A percentile compares a stretch with the other conserved stretches of the same genome.
Conservation (phyloP, 1,140 invertebrate species). For the Orius insidiosus region DNA sequence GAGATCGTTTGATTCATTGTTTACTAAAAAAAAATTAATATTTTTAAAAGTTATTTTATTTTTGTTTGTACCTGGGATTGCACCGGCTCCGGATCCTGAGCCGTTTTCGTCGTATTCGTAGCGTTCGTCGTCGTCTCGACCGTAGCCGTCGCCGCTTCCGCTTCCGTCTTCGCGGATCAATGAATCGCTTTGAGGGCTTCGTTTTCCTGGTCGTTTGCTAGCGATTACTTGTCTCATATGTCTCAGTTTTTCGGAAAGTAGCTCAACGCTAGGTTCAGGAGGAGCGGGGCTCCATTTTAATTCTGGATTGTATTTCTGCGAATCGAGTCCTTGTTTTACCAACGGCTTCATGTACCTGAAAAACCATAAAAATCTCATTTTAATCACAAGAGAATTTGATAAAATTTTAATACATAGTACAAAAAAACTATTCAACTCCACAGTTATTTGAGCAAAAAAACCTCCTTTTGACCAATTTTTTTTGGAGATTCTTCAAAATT, state of each 20-base stretch:
- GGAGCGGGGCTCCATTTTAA: conserved; percentile 30
- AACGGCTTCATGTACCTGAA: conserved; percentile 43
- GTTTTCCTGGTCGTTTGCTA: conserved; percentile 26
- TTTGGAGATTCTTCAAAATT: too few relatives aligned
- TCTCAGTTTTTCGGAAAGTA: conserved; percentile 41
- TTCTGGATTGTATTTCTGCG: conserved; percentile 50
- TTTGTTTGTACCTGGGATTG: too few relatives aligned
- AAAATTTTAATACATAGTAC: too few relatives aligned
- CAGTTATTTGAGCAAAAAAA: too few relatives aligned
- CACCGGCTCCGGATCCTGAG: conserved; percentile 26
- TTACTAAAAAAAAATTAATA: too few relatives aligned
- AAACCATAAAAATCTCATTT: too few relatives aligned
- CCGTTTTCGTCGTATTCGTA: conserved; percentile 25
- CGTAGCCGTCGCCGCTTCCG: conserved; percentile 16
- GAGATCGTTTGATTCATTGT: too few relatives aligned
- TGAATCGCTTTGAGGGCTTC: conserved; percentile 25
- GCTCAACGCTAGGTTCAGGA: conserved; percentile 34
- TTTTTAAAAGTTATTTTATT: too few relatives aligned
- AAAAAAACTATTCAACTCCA: too few relatives aligned
- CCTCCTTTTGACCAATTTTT: too few relatives aligned
- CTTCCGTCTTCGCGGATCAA: conserved; percentile 24
- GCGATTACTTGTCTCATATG: conserved; percentile 41
- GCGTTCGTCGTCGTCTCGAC: conserved; percentile 18
- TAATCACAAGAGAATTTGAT: too few relatives aligned
- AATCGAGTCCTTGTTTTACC: conserved; percentile 36